These are phyloP conservation scores for Sylvietta virens DNA, from an alignment of 2,113 vertebrate genomes.

Conservation along the genomic window DNA sequence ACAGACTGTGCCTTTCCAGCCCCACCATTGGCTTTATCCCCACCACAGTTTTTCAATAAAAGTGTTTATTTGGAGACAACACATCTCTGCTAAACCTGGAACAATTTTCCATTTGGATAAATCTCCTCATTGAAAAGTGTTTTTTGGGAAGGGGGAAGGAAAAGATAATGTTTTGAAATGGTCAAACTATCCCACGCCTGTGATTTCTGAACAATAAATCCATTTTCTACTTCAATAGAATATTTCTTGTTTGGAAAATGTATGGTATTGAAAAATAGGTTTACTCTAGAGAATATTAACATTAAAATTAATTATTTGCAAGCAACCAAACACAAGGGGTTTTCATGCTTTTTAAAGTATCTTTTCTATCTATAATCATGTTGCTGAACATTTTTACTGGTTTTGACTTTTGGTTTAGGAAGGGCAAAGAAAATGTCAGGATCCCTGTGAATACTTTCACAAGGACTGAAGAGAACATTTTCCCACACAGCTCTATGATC, in stretches of 20 bases:
- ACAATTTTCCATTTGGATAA: neutral
- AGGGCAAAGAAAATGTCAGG: neutral
- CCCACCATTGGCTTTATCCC: neutral
- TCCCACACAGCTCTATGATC: neutral
- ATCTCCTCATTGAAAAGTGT: neutral
- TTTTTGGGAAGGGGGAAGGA: neutral
- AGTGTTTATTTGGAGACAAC: neutral
- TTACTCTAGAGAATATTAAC: neutral
- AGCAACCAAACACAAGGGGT: neutral
- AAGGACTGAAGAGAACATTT: neutral
- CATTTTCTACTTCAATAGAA: neutral
- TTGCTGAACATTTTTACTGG: neutral
- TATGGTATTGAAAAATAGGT: neutral
- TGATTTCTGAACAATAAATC: neutral
- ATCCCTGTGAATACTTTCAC: neutral
- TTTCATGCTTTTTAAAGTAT: neutral
- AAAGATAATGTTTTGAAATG: slow-evolving; percentile 1
- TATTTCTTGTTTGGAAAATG: neutral
- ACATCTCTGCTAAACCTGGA: neutral
- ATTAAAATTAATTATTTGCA: neutral
- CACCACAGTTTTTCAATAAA: neutral
- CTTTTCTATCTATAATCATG: neutral
- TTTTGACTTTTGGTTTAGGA: neutral
- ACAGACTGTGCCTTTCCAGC: neutral
- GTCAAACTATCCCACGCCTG: neutral